phyloP scores from a whole-genome alignment of 2,113 vertebrate genomes.

The Hippoglossus stenolepis region DNA sequence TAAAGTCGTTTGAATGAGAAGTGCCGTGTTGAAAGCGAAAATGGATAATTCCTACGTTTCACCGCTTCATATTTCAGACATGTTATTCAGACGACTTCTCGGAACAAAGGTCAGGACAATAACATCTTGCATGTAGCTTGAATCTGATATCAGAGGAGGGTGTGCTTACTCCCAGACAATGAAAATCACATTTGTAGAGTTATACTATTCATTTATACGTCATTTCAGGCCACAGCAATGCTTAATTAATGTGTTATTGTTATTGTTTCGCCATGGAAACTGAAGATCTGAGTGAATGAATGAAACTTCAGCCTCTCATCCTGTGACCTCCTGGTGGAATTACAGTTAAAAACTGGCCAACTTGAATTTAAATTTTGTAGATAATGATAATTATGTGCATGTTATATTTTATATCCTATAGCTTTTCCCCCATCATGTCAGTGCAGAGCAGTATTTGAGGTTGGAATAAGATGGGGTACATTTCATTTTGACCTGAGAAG shows the following conservation, averaged over 20 bases:
- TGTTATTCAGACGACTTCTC: background rate
- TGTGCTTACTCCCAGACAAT: background rate
- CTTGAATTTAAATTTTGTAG: background rate
- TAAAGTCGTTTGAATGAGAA: background rate
- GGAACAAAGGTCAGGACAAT: slow-evolving; percentile 9
- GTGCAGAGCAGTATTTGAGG: background rate
- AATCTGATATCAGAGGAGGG: background rate
- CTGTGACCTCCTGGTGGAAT: background rate
- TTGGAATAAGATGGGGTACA: no score
- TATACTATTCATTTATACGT: background rate
- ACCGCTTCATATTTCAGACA: background rate
- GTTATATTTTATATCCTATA: background rate
- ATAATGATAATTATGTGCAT: background rate
- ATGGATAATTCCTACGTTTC: background rate
- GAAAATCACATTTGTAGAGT: slow-evolving; percentile 1
- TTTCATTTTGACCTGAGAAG: background rate
- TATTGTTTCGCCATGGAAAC: background rate
- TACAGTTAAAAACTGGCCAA: slow-evolving; percentile 5
- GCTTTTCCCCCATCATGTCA: background rate
- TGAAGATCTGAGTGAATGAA: background rate
- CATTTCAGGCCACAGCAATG: background rate
- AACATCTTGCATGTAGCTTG: slow-evolving; percentile 1
- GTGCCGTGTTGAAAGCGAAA: background rate
- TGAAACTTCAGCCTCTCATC: background rate
- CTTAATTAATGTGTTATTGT: background rate